Conservation (phyloP, 2,888 invertebrate genomes). For the Eulithis prunata region DNA sequence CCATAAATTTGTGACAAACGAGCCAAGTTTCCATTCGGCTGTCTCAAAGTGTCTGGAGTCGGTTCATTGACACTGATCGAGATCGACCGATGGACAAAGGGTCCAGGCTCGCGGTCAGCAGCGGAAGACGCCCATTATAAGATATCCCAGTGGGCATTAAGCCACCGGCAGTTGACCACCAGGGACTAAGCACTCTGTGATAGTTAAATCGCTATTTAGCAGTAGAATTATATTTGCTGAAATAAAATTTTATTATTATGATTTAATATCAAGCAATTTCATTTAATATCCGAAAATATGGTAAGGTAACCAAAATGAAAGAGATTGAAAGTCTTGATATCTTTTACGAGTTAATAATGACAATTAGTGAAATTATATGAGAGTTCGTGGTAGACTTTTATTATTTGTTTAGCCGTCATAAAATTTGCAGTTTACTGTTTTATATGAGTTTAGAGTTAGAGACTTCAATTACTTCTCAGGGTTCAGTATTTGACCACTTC, state of each 20-base stretch:
- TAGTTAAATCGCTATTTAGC: conserved; percentile 25
- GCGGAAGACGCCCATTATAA: conserved; percentile 65
- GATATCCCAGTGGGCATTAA: conserved; percentile 52
- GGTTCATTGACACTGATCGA: conserved; percentile 60
- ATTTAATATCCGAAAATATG: conserved; percentile 5
- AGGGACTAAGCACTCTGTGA: conserved; percentile 21
- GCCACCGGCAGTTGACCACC: conserved; percentile 35
- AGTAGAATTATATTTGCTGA: conserved; percentile 4
- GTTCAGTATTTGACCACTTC: not conserved
- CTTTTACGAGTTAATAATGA: conserved; percentile 34
- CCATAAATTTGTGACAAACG: conserved; percentile 32
- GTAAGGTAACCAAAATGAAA: not conserved
- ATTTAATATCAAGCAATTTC: not conserved
- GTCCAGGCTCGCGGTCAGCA: conserved; percentile 57
- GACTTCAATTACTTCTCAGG: not conserved
- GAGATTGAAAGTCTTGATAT: conserved; percentile 10
- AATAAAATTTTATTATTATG: conserved; percentile 1
- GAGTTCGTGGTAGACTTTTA: conserved; percentile 21
- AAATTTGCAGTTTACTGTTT: conserved; percentile 28
- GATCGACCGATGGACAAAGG: conserved; percentile 54
- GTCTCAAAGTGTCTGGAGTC: conserved; percentile 42
- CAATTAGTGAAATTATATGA: conserved; percentile 27
- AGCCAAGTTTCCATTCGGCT: conserved; percentile 34
- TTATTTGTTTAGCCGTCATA: conserved; percentile 33
- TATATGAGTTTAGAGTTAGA: conserved; percentile 3